Percentiles rank a stretch among this genome's conserved stretches.
Conservation (phyloP, 1,140 invertebrate species). For the Gonatopus flavifemur region DNA sequence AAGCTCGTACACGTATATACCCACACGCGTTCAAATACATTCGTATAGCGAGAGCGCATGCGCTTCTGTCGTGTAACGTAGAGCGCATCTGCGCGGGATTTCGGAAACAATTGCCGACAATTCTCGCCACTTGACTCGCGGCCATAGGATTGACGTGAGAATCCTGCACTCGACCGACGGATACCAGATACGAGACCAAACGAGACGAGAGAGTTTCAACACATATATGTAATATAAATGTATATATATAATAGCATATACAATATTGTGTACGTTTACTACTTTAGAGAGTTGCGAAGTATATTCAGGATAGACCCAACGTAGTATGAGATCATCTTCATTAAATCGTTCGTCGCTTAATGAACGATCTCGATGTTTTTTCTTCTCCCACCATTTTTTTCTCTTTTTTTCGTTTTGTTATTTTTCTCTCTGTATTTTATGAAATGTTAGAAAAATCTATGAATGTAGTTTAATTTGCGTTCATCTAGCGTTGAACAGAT, state of each 20-base stretch:
- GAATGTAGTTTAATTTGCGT: too few relatives aligned
- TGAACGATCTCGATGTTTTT: constrained; percentile 57
- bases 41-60: constrained; percentile 14
- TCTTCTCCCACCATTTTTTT: constrained; percentile 7
- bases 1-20: constrained; percentile 14
- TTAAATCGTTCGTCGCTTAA: constrained; percentile 59
- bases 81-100: constrained; percentile 57
- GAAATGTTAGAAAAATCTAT: too few relatives aligned
- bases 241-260: too few relatives aligned
- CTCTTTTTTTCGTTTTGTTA: not conserved
- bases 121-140: constrained; percentile 59
- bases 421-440: not conserved
- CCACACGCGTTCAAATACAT: constrained; percentile 9
- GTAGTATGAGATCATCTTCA: constrained; percentile 60
- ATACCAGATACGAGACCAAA: too few relatives aligned
- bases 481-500: not conserved
- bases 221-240: too few relatives aligned
- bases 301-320: too few relatives aligned
- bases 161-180: too few relatives aligned
- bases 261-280: too few relatives aligned
- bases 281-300: too few relatives aligned
- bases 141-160: constrained; percentile 58
- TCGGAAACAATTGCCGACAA: constrained; percentile 62
- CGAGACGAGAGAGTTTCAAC: too few relatives aligned
- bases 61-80: constrained; percentile 1